These are phyloP conservation scores for Nasonovia ribisnigri DNA, from an alignment of 2,888 invertebrate species.

Conservation along the genomic window DNA sequence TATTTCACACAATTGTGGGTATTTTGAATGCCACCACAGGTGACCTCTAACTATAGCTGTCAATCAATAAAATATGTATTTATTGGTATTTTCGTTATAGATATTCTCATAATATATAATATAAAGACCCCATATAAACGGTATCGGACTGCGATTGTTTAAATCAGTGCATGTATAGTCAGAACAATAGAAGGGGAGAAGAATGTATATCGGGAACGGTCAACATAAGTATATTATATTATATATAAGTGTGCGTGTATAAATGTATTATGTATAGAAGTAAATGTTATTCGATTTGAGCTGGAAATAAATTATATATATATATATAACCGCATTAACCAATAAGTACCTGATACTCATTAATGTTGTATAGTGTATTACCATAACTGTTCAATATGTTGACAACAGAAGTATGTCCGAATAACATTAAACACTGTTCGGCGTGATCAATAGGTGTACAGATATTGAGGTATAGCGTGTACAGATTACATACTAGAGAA, in stretches of 20 bases:
- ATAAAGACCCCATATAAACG: conserved; percentile 27
- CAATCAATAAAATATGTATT: conserved; percentile 54
- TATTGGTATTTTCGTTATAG: conserved; percentile 55
- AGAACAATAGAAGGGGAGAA: conserved; percentile 50
- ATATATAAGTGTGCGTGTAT: not conserved
- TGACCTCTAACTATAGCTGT: conserved; percentile 52
- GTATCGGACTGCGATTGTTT: conserved; percentile 6
- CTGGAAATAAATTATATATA: not conserved
- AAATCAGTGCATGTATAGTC: conserved; percentile 18
- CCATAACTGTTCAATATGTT: not conserved
- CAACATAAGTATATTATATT: conserved; percentile 8
- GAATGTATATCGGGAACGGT: conserved; percentile 18
- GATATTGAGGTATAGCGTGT: not conserved
- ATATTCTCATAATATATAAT: conserved; percentile 37
- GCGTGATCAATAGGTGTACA: not conserved
- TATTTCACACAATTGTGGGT: conserved; percentile 51
- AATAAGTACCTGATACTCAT: not conserved
- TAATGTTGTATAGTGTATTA: not conserved
- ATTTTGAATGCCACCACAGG: conserved; percentile 59
- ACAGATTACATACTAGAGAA: not conserved
- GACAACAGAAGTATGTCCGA: not conserved
- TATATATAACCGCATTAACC: not conserved
- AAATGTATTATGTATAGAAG: not conserved
- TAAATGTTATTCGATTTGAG: not conserved
- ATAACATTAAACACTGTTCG: not conserved